Percentiles rank a stretch among this genome's conserved stretches.
These are phyloP conservation scores for Poeciliopsis prolifica DNA, from an alignment of 2,113 vertebrate genomes.

Conservation along the genomic window DNA sequence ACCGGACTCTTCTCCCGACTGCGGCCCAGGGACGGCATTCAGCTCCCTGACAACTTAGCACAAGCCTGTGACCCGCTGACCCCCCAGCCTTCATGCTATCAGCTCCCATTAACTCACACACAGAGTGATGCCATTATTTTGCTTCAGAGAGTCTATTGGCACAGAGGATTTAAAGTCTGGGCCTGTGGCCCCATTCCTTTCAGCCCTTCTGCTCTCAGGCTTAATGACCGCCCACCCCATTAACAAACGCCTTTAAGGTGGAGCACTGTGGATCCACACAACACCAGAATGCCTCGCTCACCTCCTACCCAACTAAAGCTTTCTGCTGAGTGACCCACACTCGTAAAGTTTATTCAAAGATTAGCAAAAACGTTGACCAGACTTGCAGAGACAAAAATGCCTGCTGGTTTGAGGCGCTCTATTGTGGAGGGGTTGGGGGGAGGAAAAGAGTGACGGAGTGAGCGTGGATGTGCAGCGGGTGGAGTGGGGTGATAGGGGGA, in stretches of 20 bases:
- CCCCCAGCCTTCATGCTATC: slow-evolving; percentile 87
- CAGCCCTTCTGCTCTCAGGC: slow-evolving; percentile 80
- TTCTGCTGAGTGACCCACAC: slow-evolving; percentile 67
- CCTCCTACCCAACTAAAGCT: slow-evolving; percentile 60
- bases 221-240: slow-evolving; percentile 80
- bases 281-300: slow-evolving; percentile 60
- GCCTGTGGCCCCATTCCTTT: slow-evolving; percentile 80
- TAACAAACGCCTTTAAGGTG: slow-evolving; percentile 79
- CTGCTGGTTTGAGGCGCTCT: slow-evolving; percentile 55
- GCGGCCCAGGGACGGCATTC: slow-evolving; percentile 79
- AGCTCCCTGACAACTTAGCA: slow-evolving; percentile 90
- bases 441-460: slow-evolving; percentile 41
- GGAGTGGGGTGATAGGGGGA: slow-evolving; percentile 44
- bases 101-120: slow-evolving; percentile 86
- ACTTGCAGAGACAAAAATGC: slow-evolving; percentile 64
- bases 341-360: slow-evolving; percentile 70
- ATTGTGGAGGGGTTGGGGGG: slow-evolving; percentile 18
- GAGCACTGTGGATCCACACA: slow-evolving; percentile 66
- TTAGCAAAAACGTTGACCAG: slow-evolving; percentile 67
- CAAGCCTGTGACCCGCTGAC: slow-evolving; percentile 83
- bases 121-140: slow-evolving; percentile 90
- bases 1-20: slow-evolving; percentile 59
- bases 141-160: slow-evolving; percentile 86
- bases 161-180: slow-evolving; percentile 81
- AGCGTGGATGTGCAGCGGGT: slow-evolving; percentile 40